Base-by-base conservation (phyloP, 2,113 vertebrate species). In the Etheostoma cragini region DNA sequence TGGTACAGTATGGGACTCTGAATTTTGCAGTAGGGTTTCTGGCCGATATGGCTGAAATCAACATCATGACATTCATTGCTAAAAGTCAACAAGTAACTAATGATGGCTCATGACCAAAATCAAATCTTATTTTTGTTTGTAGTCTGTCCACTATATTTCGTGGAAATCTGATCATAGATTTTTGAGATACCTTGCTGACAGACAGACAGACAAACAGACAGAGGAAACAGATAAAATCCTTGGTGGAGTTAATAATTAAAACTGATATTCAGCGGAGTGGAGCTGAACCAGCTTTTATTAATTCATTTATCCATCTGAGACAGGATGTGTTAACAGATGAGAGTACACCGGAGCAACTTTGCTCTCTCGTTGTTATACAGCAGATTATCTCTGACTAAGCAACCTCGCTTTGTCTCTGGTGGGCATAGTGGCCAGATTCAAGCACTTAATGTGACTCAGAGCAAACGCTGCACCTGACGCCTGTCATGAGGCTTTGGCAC, bases 401-500 rank as follows among this genome's bases (percentile, higher is more conserved):
- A 82, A 68, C 79, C 77, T 66, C 6, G 6, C 62, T 49, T 60
- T 11, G 58, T 80, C 81, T 86, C 89, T 35, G 49, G 70, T 1
- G 79, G 85, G 75, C 49, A 42, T 14, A 35, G 57, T 56, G 69
- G 70, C 50, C 68, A 66, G 81, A 83, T 64, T 90, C 72, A 85
- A 88, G 70, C 83, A 71, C 80, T 80, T 75, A 76, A 76, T 56
- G 82, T 64, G 80, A 84, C 57, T 83, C 70, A 56, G 78, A 76
- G 80, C 3, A n/a, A 57, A 80, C 14, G 12, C 33, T 67, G 85
- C 88, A 91, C 86, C 90, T 89, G 90, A 89, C 77, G 84, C 76
- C 74, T 81, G 76, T 13, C 38, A 11, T 42, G 38, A 42, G 38
- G 38, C 38, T 42, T 42, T 11, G 38, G 38, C 38, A 42, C 10